Percentiles rank a stretch among this genome's conserved stretches.
Conservation (phyloP, 2,797 vertebrate species). For the Graptemys geographica region DNA sequence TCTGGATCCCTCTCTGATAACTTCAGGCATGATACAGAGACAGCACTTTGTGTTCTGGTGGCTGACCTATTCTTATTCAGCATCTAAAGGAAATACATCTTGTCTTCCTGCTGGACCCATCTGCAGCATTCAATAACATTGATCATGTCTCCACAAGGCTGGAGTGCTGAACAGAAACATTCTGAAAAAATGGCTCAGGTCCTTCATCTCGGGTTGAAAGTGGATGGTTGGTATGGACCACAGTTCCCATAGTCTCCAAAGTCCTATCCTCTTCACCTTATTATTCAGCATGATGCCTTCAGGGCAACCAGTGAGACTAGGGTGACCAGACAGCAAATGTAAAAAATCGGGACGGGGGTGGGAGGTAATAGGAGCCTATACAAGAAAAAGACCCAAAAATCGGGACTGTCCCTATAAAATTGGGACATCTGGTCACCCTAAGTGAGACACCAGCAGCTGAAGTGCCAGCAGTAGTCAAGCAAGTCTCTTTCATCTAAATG, state of each 20-base stretch:
- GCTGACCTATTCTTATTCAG: neutral
- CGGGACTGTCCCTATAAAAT: too few relatives aligned
- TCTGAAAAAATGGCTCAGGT: neutral
- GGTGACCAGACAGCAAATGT: too few relatives aligned
- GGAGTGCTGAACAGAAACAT: neutral
- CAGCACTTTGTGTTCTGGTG: neutral
- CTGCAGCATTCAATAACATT: neutral
- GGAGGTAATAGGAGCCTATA: too few relatives aligned
- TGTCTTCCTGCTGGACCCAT: neutral
- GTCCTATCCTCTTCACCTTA: neutral
- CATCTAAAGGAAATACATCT: accelerated
- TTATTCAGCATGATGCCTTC: neutral
- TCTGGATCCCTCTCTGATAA: conserved; percentile 1
- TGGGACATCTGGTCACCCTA: too few relatives aligned
- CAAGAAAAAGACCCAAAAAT: too few relatives aligned
- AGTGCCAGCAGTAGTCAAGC: too few relatives aligned
- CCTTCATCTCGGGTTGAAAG: neutral
- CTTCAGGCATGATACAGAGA: neutral
- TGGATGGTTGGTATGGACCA: neutral
- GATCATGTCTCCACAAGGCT: neutral
- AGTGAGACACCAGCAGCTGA: neutral
- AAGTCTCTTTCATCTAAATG: neutral
- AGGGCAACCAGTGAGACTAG: neutral
- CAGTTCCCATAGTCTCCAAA: neutral
- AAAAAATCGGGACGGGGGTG: too few relatives aligned